A percentile compares a stretch with the other conserved stretches of the same genome.
phyloP scores from a whole-genome alignment of 2,888 invertebrate species.

The Parasteatoda lunata region DNA sequence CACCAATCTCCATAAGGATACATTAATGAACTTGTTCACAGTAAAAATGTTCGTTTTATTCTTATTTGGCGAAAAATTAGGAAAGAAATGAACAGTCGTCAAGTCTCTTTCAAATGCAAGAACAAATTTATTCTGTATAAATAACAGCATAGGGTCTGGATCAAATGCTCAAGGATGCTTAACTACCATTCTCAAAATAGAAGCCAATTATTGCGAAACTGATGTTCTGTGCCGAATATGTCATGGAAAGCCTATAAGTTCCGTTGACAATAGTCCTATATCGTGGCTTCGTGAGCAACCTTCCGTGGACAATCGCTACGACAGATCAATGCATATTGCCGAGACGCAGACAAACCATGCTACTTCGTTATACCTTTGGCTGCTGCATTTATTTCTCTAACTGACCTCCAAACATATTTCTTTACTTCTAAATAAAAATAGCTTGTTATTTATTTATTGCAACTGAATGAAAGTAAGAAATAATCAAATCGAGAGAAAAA shows the following conservation, averaged over 20 bases:
- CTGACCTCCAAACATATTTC: too few species aligned
- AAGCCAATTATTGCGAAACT: background rate
- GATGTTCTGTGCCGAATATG: background rate
- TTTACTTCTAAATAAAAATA: too few species aligned
- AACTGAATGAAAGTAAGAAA: too few species aligned
- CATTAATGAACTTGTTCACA: too few species aligned
- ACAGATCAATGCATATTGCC: constrained; percentile 28
- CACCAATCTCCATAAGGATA: too few species aligned
- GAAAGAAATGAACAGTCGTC: background rate
- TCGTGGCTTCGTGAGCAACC: constrained; percentile 12
- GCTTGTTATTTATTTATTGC: too few species aligned
- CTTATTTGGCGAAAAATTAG: too few species aligned
- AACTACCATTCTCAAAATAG: constrained; percentile 13
- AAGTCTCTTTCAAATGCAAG: background rate
- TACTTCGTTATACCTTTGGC: background rate
- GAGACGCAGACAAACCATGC: background rate
- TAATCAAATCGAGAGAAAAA: too few species aligned
- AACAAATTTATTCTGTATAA: background rate
- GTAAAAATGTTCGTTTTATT: too few species aligned
- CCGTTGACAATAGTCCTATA: constrained; percentile 45
- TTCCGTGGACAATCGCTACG: constrained; percentile 12
- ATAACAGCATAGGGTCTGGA: constrained; percentile 1
- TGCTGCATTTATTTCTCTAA: too few species aligned
- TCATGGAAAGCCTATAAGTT: constrained; percentile 22
- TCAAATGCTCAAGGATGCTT: constrained; percentile 1